These are phyloP conservation scores for Ceuthmochares aereus DNA, from an alignment of 2,113 vertebrate species.

Conservation along the genomic window DNA sequence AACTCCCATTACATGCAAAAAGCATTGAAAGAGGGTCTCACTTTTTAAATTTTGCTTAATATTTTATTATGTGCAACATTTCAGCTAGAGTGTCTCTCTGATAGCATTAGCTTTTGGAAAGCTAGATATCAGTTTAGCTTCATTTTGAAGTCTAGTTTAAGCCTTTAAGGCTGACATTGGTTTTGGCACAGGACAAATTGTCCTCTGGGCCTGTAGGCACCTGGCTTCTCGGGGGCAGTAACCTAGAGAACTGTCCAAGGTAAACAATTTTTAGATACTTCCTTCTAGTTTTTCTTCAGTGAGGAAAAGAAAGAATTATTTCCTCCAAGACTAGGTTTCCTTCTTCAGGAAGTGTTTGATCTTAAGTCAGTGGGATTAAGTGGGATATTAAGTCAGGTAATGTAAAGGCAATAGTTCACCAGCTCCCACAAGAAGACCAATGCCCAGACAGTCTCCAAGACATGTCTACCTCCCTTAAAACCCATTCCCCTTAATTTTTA, in stretches of 20 bases:
- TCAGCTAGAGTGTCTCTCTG: neutral
- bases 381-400: neutral
- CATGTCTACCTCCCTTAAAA: neutral
- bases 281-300: neutral
- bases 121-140: neutral
- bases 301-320: neutral
- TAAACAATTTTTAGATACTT: neutral
- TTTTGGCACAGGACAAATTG: neutral
- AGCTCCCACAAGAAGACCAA: neutral
- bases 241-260: neutral
- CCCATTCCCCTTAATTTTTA: neutral
- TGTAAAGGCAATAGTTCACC: neutral
- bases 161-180: neutral
- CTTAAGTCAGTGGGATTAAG: neutral
- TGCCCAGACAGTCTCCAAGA: neutral
- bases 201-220: neutral
- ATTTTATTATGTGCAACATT: neutral
- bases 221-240: neutral
- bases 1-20: neutral
- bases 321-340: neutral
- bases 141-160: neutral
- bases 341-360: neutral
- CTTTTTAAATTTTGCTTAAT: neutral
- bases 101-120: neutral
- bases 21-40: neutral